Percentiles rank a stretch among this genome's conserved stretches.
Evolutionary conservation across 2,888 invertebrate genomes (phyloP).

Genomic region (Sphaerophoria rueppellii): DNA sequence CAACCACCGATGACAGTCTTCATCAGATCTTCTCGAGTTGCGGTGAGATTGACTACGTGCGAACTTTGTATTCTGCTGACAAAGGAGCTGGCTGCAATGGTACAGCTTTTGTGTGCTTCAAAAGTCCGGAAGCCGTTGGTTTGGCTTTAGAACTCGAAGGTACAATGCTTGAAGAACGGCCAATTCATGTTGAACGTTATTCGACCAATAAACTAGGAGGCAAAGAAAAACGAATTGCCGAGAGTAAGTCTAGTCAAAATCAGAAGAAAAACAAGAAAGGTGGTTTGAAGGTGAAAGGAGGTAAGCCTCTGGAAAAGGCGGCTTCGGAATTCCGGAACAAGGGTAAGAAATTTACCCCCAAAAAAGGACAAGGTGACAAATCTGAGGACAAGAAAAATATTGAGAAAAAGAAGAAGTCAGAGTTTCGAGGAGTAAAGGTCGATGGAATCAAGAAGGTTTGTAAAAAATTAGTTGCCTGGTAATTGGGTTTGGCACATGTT

Average conservation of each 20-base stretch:
- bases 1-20: slow-evolving; percentile 79
- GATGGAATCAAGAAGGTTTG: not conserved
- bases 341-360: not conserved
- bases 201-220: slow-evolving; percentile 75
- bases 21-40: slow-evolving; percentile 80
- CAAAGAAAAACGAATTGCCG: slow-evolving; percentile 61
- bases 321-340: not conserved
- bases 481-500: too few species aligned
- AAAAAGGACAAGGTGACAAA: too few species aligned
- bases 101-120: slow-evolving; percentile 80
- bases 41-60: slow-evolving; percentile 80
- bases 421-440: slow-evolving; percentile 78
- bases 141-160: slow-evolving; percentile 80
- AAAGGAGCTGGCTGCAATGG: slow-evolving; percentile 67
- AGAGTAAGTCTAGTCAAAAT: too few species aligned
- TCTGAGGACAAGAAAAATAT: not conserved
- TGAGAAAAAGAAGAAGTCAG: slow-evolving; percentile 76
- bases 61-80: slow-evolving; percentile 72
- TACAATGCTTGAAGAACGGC: slow-evolving; percentile 80
- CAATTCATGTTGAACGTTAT: slow-evolving; percentile 79
- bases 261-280: too few species aligned
- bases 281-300: too few species aligned
- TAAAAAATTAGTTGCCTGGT: too few species aligned
- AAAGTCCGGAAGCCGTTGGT: slow-evolving; percentile 79
- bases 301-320: too few species aligned